Percentiles rank a stretch among this genome's conserved stretches.
Evolutionary conservation across 2,113 vertebrate genomes (phyloP).

Genomic region (Bos indicus): DNA sequence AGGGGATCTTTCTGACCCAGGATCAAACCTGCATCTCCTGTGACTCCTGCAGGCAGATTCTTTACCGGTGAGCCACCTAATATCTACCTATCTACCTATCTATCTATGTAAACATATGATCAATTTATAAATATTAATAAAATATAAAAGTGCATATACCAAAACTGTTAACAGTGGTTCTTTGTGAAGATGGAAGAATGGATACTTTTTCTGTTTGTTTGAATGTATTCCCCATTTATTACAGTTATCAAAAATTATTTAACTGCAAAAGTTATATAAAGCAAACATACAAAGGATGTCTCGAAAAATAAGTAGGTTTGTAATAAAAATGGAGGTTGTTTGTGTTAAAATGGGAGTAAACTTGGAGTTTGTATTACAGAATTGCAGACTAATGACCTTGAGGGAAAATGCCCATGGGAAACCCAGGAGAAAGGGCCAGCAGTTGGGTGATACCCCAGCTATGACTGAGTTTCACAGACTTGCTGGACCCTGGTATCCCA

Average conservation of each 20-base stretch:
- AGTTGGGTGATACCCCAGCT: not conserved
- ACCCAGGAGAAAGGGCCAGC: not conserved
- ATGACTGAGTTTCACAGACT: constrained; percentile 31
- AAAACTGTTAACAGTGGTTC: not conserved
- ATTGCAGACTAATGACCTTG: not conserved
- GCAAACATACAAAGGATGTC: not conserved
- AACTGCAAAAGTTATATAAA: not conserved
- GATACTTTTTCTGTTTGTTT: not conserved
- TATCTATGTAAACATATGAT: not conserved
- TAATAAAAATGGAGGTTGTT: not conserved
- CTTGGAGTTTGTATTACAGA: constrained; percentile 11
- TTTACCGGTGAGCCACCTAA: not conserved
- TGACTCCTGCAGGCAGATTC: not conserved
- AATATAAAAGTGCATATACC: not conserved
- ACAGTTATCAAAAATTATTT: not conserved
- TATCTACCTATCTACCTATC: not conserved
- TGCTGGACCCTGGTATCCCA: constrained; percentile 63
- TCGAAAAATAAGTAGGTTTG: constrained; percentile 14
- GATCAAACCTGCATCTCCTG: not conserved
- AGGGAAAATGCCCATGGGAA: constrained; percentile 40
- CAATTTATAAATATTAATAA: not conserved
- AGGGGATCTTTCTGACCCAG: not conserved
- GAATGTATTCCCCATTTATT: not conserved
- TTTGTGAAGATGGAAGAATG: not conserved
- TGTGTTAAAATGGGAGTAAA: constrained; percentile 37